Evolutionary conservation across 2,113 vertebrate species (phyloP).

Genomic region (Ptilorrhoa leucosticta): DNA sequence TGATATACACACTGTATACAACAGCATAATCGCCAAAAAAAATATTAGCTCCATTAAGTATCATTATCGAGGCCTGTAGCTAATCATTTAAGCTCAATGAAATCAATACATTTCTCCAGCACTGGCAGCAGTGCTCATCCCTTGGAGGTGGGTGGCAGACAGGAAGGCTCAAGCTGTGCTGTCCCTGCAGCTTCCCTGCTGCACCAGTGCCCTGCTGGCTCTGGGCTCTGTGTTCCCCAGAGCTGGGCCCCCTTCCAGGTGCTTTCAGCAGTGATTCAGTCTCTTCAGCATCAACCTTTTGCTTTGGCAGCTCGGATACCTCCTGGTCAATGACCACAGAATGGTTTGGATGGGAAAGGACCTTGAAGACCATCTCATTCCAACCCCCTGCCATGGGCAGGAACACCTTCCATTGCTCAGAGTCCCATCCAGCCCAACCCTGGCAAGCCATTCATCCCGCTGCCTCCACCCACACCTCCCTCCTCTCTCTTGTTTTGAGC

Average conservation of each 20-base stretch:
- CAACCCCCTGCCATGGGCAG: neutral
- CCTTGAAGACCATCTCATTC: no score
- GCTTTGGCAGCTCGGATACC: neutral
- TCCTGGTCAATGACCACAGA: neutral
- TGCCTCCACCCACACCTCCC: neutral
- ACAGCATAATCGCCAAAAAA: neutral
- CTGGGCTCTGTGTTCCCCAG: rapidly evolving
- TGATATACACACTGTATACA: slow-evolving; percentile 35
- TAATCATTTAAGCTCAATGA: slow-evolving; percentile 64
- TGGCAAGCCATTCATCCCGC: neutral
- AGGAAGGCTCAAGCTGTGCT: rapidly evolving
- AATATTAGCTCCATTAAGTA: slow-evolving; percentile 54
- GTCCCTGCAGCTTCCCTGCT: neutral
- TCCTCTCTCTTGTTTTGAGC: neutral
- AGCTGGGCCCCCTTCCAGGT: neutral
- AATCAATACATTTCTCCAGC: slow-evolving; percentile 45
- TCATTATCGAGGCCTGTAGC: slow-evolving; percentile 56
- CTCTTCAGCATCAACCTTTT: neutral
- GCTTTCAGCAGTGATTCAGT: neutral
- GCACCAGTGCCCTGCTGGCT: neutral
- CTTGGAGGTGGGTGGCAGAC: neutral
- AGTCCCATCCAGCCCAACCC: neutral
- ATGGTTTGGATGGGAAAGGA: neutral
- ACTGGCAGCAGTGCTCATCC: neutral
- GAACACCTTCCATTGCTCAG: neutral